Evolutionary conservation across 2,888 invertebrate genomes (phyloP), one percentile per base, ranked within the genome.

Genomic region (Pasiphila rectangulata): DNA sequence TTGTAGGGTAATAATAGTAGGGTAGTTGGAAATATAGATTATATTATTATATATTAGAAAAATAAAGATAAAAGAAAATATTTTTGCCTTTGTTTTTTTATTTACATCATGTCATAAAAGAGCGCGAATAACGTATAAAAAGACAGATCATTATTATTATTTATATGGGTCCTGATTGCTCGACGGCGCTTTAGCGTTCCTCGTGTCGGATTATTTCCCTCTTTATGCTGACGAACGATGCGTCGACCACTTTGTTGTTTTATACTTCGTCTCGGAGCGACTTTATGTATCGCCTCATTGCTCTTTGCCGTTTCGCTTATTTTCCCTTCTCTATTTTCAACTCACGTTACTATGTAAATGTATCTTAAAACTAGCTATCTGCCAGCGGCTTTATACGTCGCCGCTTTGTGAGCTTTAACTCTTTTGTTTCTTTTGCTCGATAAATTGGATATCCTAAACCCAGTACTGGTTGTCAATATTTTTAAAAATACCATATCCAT

Each of bases 201-300:
- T 78, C 63, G 61, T 72, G 76, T 72, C 72, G 72, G 76, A 84
- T 83, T 83, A 85, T 83, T 79, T 75, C 75, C 79, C 78, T 72
- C 75, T 83, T 82, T 76, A 79, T 75, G 75, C 70, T 69, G 70
- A 69, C 72, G 74, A 77, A 76, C 73, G 75, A 81, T 84, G 81
- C 80, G 79, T 79, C 82, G 75, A 82, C 82, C 83, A 83, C 85
- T 87, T 85, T 85, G 87, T 88, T 86, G 86, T 87, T 87, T 85
- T 87, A 86, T 86, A 83, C 79, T 80, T 75, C 70, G 83, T 80
- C 83, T 79, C 79, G 75, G 56, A 79, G 81, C 78, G 77, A 80
- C 83, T 83, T 83, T 83, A 79, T 82, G 83, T 82, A 77, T 75
- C 82, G 86, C 79, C 82, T 83, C 86, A 85, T 86, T 85, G 83